These are phyloP conservation scores for Cynaeus angustus DNA, from an alignment of 2,888 invertebrate species.

Conservation along the genomic window DNA sequence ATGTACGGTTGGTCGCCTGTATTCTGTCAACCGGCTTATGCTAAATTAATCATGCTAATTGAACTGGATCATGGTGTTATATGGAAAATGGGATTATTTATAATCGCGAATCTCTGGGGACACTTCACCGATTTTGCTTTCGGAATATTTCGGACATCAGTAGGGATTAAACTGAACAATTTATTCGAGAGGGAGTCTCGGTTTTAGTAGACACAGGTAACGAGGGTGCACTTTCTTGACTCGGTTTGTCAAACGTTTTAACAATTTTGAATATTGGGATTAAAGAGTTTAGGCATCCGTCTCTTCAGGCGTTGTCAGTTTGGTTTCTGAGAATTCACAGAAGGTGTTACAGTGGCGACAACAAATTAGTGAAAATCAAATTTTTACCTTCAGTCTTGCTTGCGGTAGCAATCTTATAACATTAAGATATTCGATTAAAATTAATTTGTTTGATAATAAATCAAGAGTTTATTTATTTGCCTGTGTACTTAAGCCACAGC, in stretches of 20 bases:
- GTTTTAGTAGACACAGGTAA: slow-evolving; percentile 4
- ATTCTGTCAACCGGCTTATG: slow-evolving; percentile 64
- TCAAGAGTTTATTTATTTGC: slow-evolving; percentile 1
- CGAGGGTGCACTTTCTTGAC: not conserved
- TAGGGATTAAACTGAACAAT: slow-evolving; percentile 31
- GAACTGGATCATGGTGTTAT: slow-evolving; percentile 64
- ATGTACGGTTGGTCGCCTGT: slow-evolving; percentile 58
- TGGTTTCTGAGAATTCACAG: too few species aligned
- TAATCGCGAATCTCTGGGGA: slow-evolving; percentile 50
- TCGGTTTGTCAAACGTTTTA: slow-evolving; percentile 8
- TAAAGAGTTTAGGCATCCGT: too few species aligned
- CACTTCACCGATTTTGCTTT: slow-evolving; percentile 48
- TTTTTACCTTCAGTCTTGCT: too few species aligned
- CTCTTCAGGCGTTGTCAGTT: too few species aligned
- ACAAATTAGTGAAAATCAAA: too few species aligned
- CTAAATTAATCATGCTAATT: slow-evolving; percentile 66
- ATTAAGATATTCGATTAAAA: too few species aligned
- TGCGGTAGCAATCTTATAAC: too few species aligned
- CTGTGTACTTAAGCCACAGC: too few species aligned
- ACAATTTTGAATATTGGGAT: too few species aligned
- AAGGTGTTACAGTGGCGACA: too few species aligned
- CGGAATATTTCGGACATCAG: slow-evolving; percentile 30
- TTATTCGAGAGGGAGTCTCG: slow-evolving; percentile 22
- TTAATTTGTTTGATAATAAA: too few species aligned
- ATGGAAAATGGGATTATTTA: slow-evolving; percentile 58